phyloP scores from a whole-genome alignment of 2,888 invertebrate genomes.

The Sinopyrophorus schimmeli region DNA sequence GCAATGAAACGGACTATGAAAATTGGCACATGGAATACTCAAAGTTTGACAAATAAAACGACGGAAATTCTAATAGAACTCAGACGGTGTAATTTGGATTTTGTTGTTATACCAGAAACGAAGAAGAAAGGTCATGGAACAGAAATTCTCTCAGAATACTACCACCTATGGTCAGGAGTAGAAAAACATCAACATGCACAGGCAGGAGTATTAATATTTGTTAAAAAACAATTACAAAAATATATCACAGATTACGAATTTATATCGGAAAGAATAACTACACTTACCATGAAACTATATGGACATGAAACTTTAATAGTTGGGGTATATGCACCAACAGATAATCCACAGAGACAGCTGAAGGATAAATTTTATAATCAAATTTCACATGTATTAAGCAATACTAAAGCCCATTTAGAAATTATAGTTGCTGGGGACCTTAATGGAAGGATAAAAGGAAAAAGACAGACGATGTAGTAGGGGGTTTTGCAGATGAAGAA shows the following conservation, averaged over 20 bases:
- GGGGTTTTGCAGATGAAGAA: slow-evolving; percentile 4
- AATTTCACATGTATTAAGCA: background rate
- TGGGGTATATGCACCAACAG: slow-evolving; percentile 4
- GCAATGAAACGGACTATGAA: slow-evolving; percentile 2
- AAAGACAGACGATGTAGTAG: slow-evolving; percentile 5
- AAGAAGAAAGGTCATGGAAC: slow-evolving; percentile 28
- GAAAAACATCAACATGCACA: slow-evolving; percentile 23
- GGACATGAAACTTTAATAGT: slow-evolving; percentile 5
- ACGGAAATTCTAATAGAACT: background rate
- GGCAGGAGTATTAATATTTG: slow-evolving; percentile 26
- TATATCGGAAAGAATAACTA: slow-evolving; percentile 2
- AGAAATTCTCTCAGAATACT: slow-evolving; percentile 23
- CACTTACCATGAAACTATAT: slow-evolving; percentile 7
- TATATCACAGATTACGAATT: slow-evolving; percentile 5
- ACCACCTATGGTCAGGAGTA: slow-evolving; percentile 26
- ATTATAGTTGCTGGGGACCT: slow-evolving; percentile 5
- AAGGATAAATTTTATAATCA: slow-evolving; percentile 5
- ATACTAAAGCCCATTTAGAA: background rate
- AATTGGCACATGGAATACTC: slow-evolving; percentile 1
- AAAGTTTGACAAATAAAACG: slow-evolving; percentile 1
- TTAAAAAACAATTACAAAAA: background rate
- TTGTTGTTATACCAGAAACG: slow-evolving; percentile 21
- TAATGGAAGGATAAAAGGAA: slow-evolving; percentile 5
- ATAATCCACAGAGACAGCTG: background rate
- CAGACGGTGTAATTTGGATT: background rate